Evolutionary conservation across 2,113 vertebrate genomes (phyloP).

Genomic region (Pelecanus crispus): DNA sequence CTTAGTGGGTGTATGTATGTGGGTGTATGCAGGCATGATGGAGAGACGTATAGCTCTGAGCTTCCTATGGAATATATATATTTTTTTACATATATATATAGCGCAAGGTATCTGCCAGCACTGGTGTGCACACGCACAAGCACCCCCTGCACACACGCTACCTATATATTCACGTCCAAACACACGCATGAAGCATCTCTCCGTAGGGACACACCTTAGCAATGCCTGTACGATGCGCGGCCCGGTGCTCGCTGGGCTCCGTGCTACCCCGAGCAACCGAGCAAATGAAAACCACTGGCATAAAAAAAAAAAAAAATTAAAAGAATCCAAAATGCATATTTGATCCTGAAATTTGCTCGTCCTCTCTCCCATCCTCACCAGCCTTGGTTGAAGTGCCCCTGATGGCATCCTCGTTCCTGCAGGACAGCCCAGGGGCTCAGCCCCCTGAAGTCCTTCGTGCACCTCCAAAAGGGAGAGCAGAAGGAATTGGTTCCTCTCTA

Average conservation of each 20-base stretch:
- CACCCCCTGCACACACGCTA: background rate
- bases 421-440: background rate
- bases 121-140: background rate
- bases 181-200: accelerated
- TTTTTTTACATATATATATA: background rate
- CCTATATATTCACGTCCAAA: accelerated
- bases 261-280: background rate
- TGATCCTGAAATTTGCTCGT: background rate
- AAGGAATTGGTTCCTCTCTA: accelerated
- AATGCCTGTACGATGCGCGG: accelerated
- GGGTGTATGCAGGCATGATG: background rate
- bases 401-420: background rate
- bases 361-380: background rate
- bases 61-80: background rate
- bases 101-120: accelerated
- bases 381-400: background rate
- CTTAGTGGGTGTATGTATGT: conserved; percentile 35
- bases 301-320: background rate
- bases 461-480: background rate
- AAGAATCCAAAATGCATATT: background rate
- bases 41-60: background rate
- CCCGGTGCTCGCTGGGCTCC: accelerated
- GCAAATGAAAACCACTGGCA: background rate
- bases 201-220: background rate
- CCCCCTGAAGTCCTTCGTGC: background rate